phyloP scores from a whole-genome alignment of 2,797 vertebrate genomes.

The Pyrocephalus nanus region DNA sequence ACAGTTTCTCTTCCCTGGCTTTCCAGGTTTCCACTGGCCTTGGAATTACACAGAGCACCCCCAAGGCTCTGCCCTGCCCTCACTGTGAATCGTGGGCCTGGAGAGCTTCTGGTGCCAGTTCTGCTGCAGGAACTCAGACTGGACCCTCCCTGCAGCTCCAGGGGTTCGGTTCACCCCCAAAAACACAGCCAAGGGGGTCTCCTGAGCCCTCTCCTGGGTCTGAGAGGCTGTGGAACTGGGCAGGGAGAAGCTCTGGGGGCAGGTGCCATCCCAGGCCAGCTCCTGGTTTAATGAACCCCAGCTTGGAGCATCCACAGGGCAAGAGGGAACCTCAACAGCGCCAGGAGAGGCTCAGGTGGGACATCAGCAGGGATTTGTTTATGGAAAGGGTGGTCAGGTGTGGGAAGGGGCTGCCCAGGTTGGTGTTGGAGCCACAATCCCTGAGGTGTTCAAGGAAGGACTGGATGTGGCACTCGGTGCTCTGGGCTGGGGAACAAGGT shows the following conservation, averaged over 20 bases:
- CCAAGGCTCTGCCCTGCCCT: rapidly evolving
- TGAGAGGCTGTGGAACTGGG: background rate
- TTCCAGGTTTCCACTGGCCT: background rate
- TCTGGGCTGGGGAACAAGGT: background rate
- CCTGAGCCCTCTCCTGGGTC: background rate
- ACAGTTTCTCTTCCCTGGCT: background rate
- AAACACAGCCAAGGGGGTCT: background rate
- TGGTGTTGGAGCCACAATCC: no score
- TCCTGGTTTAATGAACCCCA: background rate
- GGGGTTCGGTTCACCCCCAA: background rate
- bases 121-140: no score
- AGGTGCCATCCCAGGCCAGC: background rate
- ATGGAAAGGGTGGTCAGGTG: no score
- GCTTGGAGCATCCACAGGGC: rapidly evolving
- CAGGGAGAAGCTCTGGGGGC: background rate
- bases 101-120: no score
- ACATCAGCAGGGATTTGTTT: background rate
- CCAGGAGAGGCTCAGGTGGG: background rate
- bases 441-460: no score
- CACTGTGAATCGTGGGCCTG: background rate
- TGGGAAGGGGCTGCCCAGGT: background rate
- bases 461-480: background rate
- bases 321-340: background rate
- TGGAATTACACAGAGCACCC: rapidly evolving
- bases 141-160: background rate